Percentiles rank a stretch among this genome's conserved stretches.
phyloP scores from a whole-genome alignment of 2,797 vertebrate species.

The Microcaecilia unicolor region DNA sequence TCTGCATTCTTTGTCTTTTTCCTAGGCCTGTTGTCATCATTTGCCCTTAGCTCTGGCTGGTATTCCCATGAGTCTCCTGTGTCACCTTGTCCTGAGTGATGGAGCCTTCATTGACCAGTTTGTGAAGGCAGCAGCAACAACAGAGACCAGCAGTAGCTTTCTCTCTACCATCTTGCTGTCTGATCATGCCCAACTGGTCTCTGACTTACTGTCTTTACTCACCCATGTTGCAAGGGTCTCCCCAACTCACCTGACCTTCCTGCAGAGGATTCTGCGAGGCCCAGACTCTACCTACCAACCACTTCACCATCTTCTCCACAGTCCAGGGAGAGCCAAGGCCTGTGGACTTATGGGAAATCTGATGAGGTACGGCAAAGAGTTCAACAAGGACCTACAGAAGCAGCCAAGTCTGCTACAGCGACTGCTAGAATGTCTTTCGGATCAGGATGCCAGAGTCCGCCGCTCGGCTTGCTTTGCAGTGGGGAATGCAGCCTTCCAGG shows the following conservation, averaged over 20 bases:
- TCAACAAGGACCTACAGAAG: conserved; percentile 19
- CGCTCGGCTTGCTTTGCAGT: conserved; percentile 50
- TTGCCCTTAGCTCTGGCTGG: conserved; percentile 53
- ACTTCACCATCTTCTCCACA: conserved; percentile 54
- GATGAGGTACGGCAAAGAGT: conserved; percentile 22
- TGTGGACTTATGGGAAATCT: conserved; percentile 72
- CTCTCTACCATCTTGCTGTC: conserved; percentile 37
- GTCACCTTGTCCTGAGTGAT: conserved; percentile 68
- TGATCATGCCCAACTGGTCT: conserved; percentile 44
- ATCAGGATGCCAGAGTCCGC: conserved; percentile 37
- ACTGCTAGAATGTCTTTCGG: conserved; percentile 38
- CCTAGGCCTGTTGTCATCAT: conserved; percentile 62
- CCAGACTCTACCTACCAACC: conserved; percentile 31
- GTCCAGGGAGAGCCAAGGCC: conserved; percentile 58
- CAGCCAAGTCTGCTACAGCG: conserved; percentile 24
- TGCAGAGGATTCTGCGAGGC: conserved; percentile 38
- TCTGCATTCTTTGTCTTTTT: conserved; percentile 8
- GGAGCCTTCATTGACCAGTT: conserved; percentile 36
- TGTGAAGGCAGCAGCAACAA: conserved; percentile 15
- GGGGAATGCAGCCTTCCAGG: conserved; percentile 45
- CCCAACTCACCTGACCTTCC: conserved; percentile 32
- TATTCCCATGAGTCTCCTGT: conserved; percentile 74
- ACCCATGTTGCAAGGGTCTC: conserved; percentile 52
- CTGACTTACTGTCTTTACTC: conserved; percentile 71
- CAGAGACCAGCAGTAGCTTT: conserved; percentile 25